A percentile compares a stretch with the other conserved stretches of the same genome.
These are phyloP conservation scores for Hylaeus anthracinus DNA, from an alignment of 1,140 invertebrate species.

Conservation along the genomic window DNA sequence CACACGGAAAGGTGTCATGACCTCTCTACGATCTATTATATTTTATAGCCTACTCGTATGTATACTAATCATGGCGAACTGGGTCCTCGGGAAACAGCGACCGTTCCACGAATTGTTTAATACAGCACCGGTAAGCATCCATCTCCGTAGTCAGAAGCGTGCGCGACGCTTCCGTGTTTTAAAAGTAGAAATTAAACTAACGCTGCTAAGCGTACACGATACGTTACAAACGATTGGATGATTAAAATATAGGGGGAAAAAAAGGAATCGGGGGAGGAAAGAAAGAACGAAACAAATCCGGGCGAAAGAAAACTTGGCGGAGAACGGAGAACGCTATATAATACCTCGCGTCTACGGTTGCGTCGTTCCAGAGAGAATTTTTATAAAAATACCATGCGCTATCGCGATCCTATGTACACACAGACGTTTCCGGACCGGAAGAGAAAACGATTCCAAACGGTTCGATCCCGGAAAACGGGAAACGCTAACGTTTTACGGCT, in stretches of 20 bases:
- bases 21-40: slow-evolving; percentile 30
- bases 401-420: slow-evolving; percentile 59
- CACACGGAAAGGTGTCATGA: slow-evolving; percentile 55
- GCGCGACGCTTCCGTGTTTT: background rate
- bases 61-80: slow-evolving; percentile 51
- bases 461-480: background rate
- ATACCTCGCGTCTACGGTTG: slow-evolving; percentile 25
- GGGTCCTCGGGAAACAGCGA: slow-evolving; percentile 51
- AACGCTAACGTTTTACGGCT: background rate
- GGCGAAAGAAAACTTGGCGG: background rate
- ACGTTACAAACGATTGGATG: slow-evolving; percentile 6
- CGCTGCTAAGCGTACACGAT: slow-evolving; percentile 13
- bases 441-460: slow-evolving; percentile 33
- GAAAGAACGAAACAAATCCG: background rate
- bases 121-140: slow-evolving; percentile 55
- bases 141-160: slow-evolving; percentile 26
- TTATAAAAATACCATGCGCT: slow-evolving; percentile 62
- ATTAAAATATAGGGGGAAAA: background rate
- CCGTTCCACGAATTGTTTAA: slow-evolving; percentile 47
- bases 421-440: slow-evolving; percentile 29
- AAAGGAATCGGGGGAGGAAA: background rate
- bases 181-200: slow-evolving; percentile 33
- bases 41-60: slow-evolving; percentile 46
- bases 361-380: slow-evolving; percentile 33
- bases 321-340: slow-evolving; percentile 5